These are phyloP conservation scores for Periparus ater DNA, from an alignment of 2,797 vertebrate species.

Conservation along the genomic window DNA sequence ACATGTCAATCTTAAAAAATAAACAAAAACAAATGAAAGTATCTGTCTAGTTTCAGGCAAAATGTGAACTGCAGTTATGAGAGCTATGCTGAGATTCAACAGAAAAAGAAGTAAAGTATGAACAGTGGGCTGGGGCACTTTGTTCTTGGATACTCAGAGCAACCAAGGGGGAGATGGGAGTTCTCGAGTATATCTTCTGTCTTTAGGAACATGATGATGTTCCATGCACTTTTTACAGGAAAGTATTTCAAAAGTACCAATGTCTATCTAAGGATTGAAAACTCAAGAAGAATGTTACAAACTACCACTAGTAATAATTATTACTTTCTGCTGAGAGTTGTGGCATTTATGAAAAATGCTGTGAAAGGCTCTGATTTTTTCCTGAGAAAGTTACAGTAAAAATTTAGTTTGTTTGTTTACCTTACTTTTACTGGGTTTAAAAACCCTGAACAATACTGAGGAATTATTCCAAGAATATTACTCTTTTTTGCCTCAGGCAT, in stretches of 20 bases:
- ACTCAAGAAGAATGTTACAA: background rate
- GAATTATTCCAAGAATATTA: background rate
- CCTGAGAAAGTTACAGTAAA: background rate
- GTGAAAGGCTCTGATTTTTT: background rate
- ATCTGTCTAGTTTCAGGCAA: background rate
- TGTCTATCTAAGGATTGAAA: background rate
- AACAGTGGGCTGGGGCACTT: too few relatives aligned
- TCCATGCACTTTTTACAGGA: background rate
- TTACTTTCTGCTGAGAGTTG: background rate
- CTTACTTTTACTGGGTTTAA: background rate
- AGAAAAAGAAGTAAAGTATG: background rate
- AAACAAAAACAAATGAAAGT: background rate
- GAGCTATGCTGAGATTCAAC: background rate
- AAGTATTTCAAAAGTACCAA: background rate
- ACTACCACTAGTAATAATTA: background rate
- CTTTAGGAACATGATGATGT: background rate
- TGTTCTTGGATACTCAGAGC: background rate
- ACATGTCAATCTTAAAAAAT: background rate
- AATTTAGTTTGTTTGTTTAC: background rate
- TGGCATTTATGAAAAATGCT: background rate
- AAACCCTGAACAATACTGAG: background rate
- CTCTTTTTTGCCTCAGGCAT: background rate
- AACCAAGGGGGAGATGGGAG: background rate
- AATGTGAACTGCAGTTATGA: background rate
- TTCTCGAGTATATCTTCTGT: background rate